A percentile compares a stretch with the other conserved stretches of the same genome.
Conservation (phyloP, 1,140 invertebrate species). For the Brachystomella parvula region DNA sequence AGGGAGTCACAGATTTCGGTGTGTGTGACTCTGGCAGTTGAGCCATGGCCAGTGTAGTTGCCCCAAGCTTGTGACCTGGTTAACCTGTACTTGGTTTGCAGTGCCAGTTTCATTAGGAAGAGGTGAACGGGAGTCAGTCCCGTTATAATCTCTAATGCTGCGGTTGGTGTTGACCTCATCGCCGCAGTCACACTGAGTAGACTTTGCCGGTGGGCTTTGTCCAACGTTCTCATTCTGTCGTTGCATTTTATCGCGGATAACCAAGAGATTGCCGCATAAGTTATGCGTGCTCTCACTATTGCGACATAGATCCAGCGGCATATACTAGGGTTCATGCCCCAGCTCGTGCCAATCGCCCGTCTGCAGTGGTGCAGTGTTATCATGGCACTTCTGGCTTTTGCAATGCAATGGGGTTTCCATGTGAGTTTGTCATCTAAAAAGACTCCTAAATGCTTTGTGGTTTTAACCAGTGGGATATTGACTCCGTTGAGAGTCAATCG, state of each 20-base stretch:
- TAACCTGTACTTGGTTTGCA: constrained; percentile 7
- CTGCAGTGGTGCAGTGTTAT: constrained; percentile 9
- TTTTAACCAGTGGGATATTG: neutral
- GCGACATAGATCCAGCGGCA: constrained; percentile 20
- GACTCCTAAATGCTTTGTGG: constrained; percentile 17
- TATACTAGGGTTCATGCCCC: constrained; percentile 12
- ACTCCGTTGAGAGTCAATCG: neutral
- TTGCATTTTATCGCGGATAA: neutral
- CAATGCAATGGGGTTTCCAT: constrained; percentile 11
- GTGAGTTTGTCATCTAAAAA: constrained; percentile 17
- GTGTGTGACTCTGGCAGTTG: no score
- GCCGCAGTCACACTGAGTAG: constrained; percentile 6
- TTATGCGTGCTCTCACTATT: constrained; percentile 15
- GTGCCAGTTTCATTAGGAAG: neutral
- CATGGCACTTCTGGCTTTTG: neutral
- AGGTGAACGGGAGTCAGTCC: constrained; percentile 10
- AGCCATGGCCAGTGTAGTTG: no score
- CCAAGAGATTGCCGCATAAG: constrained; percentile 17
- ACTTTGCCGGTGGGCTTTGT: constrained; percentile 10
- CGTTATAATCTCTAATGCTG: constrained; percentile 8
- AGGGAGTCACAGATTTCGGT: no score
- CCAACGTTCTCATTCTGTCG: neutral
- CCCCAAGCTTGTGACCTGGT: neutral
- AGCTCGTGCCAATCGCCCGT: constrained; percentile 12
- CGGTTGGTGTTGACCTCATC: constrained; percentile 14